phyloP scores from a whole-genome alignment of 2,113 vertebrate genomes.

The Myotis yumanensis region DNA sequence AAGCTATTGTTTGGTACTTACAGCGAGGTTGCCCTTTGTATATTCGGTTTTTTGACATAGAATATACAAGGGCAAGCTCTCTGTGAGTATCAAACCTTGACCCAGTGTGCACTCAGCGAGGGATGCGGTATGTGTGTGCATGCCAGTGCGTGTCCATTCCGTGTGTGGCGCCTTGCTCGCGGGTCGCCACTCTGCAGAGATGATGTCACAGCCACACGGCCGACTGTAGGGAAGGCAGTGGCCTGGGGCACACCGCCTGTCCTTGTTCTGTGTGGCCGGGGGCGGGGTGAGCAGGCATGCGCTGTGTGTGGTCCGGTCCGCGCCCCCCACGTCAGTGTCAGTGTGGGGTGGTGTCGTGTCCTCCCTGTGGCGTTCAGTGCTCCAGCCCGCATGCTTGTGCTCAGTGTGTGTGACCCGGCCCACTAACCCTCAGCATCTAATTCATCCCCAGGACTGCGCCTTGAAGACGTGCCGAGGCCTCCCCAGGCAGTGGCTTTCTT shows the following conservation, averaged over 20 bases:
- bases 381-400: neutral
- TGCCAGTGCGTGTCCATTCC: neutral
- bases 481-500: constrained; percentile 39
- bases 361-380: rapidly evolving
- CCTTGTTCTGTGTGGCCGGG: neutral
- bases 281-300: neutral
- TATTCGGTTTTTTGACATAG: constrained; percentile 70
- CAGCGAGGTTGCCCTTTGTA: constrained; percentile 79
- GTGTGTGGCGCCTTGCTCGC: neutral
- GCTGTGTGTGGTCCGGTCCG: neutral
- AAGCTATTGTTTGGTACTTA: constrained; percentile 71
- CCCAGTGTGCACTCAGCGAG: constrained; percentile 49
- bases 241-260: neutral
- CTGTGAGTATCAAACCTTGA: constrained; percentile 77
- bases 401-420: neutral
- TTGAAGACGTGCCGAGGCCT: constrained; percentile 33
- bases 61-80: constrained; percentile 81
- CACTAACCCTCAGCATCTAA: constrained; percentile 64
- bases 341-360: neutral
- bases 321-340: rapidly evolving
- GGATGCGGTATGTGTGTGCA: constrained; percentile 73
- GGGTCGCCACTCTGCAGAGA: neutral
- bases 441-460: constrained; percentile 67
- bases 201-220: neutral
- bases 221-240: neutral